phyloP scores from a whole-genome alignment of 2,113 vertebrate species.

The Pedetes capensis region DNA sequence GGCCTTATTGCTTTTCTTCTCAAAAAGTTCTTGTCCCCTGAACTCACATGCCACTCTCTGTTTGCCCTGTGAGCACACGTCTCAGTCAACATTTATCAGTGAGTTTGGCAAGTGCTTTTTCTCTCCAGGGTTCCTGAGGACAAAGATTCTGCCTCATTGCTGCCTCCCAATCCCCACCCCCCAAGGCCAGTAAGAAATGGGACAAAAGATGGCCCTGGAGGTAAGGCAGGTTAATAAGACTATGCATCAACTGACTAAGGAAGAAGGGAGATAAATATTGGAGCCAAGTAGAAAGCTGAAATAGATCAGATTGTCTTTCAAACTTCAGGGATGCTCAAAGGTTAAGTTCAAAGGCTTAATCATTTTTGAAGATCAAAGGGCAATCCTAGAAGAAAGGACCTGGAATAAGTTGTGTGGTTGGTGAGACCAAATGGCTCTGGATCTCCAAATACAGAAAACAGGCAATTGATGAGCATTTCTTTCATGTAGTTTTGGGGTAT shows the following conservation, averaged over 20 bases:
- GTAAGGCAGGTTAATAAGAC: neutral
- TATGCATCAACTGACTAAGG: too few relatives aligned
- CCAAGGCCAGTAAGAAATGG: neutral
- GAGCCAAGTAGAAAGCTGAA: neutral
- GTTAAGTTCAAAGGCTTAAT: neutral
- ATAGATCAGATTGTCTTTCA: neutral
- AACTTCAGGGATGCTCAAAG: neutral
- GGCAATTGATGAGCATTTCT: neutral
- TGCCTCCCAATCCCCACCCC: neutral
- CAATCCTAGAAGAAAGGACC: neutral
- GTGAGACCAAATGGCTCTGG: neutral
- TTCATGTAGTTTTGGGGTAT: neutral
- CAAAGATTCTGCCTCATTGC: neutral
- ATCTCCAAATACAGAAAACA: neutral
- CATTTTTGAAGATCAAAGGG: neutral
- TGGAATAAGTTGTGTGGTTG: neutral
- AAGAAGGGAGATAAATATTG: neutral
- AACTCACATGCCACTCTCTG: neutral
- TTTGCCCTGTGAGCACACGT: neutral
- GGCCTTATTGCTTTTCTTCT: neutral
- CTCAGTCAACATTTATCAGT: neutral
- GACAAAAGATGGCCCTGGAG: neutral
- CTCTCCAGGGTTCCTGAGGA: neutral
- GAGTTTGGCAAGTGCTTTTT: neutral
- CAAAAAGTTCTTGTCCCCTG: neutral